A percentile compares a stretch with the other conserved stretches of the same genome.
Conservation (phyloP, 1,140 invertebrate species). For the Macrotrachela quadricornifera region DNA sequence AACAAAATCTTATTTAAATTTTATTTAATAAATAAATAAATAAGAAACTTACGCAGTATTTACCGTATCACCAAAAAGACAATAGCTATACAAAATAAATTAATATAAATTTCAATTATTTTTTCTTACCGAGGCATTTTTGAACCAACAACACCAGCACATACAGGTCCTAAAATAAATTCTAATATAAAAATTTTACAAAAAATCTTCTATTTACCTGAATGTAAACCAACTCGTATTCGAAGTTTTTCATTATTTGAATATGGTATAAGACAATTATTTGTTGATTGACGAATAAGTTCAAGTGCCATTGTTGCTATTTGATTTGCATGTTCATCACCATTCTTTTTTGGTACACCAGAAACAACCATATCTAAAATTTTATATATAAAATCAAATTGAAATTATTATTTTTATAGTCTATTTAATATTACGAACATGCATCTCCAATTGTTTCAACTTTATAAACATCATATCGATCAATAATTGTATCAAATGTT, state of each 20-base stretch:
- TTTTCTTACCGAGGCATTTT: conserved; percentile 35
- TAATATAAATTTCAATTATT: too few relatives aligned
- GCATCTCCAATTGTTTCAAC: conserved; percentile 26
- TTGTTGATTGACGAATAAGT: conserved; percentile 29
- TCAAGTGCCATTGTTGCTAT: conserved; percentile 41
- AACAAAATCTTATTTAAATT: too few relatives aligned
- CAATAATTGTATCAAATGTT: conserved; percentile 20
- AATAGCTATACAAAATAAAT: conserved; percentile 25
- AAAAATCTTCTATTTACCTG: conserved; percentile 12
- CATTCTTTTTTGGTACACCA: conserved; percentile 17
- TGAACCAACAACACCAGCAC: conserved; percentile 40
- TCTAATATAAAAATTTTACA: too few relatives aligned
- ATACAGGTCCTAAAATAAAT: conserved; percentile 31
- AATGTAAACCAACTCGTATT: conserved; percentile 20
- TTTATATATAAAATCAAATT: not conserved
- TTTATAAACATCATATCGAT: conserved; percentile 18
- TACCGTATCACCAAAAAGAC: conserved; percentile 69
- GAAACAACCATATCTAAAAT: conserved; percentile 22
- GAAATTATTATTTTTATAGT: too few relatives aligned
- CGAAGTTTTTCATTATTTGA: conserved; percentile 13
- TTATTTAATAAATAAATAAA: too few relatives aligned
- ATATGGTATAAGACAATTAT: conserved; percentile 37
- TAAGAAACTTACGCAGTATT: conserved; percentile 47
- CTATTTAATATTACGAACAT: conserved; percentile 10
- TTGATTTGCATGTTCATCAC: conserved; percentile 34